Conservation (phyloP, 2,113 vertebrate species). For the Colinus virginianus region DNA sequence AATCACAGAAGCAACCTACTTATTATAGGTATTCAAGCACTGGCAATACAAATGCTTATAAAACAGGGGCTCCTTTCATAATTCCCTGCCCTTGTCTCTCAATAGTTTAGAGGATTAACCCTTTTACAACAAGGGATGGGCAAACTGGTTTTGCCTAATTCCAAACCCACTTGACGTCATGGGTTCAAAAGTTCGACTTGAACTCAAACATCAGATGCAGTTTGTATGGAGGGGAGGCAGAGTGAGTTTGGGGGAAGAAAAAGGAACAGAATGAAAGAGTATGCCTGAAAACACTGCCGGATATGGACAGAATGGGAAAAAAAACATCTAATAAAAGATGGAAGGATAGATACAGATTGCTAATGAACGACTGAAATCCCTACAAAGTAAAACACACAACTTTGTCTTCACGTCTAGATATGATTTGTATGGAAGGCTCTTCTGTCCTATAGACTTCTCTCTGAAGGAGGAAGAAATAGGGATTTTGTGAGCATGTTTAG, state of each 20-base stretch:
- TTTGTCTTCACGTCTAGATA: not conserved
- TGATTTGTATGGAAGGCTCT: not conserved
- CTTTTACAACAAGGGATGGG: slow-evolving; percentile 59
- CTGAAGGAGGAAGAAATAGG: not conserved
- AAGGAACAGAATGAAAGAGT: not conserved
- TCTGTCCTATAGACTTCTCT: not conserved
- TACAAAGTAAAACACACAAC: not conserved
- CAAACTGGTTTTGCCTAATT: slow-evolving; percentile 72
- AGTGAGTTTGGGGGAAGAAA: not conserved
- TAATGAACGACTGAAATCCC: not conserved
- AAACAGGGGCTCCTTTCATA: slow-evolving; percentile 48
- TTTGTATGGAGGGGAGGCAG: not conserved
- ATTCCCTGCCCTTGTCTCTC: slow-evolving; percentile 51
- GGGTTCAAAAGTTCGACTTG: slow-evolving; percentile 65
- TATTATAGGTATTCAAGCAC: slow-evolving; percentile 56
- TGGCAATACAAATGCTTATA: slow-evolving; percentile 44
- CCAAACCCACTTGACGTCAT: slow-evolving; percentile 40
- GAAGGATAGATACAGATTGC: not conserved
- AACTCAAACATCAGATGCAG: not conserved
- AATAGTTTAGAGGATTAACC: slow-evolving; percentile 64
- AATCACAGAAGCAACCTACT: slow-evolving; percentile 54
- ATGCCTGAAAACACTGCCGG: not conserved
- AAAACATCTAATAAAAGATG: not conserved
- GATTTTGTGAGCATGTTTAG: not conserved
- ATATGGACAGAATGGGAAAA: not conserved